A percentile compares a stretch with the other conserved stretches of the same genome.
Evolutionary conservation across 2,888 invertebrate species (phyloP).

Genomic region (Dromius quadrimaculatus): DNA sequence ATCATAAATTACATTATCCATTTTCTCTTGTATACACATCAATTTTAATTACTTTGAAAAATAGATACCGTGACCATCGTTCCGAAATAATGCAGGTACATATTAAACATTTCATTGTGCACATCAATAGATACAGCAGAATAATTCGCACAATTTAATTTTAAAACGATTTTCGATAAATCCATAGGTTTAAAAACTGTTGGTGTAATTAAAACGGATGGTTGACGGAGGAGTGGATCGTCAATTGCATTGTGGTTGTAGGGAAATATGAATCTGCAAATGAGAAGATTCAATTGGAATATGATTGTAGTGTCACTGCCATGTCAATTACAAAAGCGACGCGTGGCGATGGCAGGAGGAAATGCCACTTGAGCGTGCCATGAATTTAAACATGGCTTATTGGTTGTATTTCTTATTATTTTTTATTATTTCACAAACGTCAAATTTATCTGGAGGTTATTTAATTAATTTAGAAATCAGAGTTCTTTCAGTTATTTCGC

Average conservation of each 20-base stretch:
- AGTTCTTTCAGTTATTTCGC: too few relatives aligned
- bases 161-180: slow-evolving; percentile 18
- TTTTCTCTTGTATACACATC: too few relatives aligned
- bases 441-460: too few relatives aligned
- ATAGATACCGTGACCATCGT: too few relatives aligned
- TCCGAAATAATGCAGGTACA: too few relatives aligned
- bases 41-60: too few relatives aligned
- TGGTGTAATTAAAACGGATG: slow-evolving; percentile 32
- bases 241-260: slow-evolving; percentile 8
- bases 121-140: neutral
- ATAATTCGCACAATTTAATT: slow-evolving; percentile 25
- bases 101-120: too few relatives aligned
- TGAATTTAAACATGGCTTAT: too few relatives aligned
- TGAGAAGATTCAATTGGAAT: slow-evolving; percentile 42
- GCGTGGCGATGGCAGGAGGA: neutral
- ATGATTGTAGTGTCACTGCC: slow-evolving; percentile 45
- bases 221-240: neutral
- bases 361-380: slow-evolving; percentile 12
- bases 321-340: slow-evolving; percentile 42
- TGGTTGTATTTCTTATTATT: too few relatives aligned
- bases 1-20: too few relatives aligned
- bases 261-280: slow-evolving; percentile 38
- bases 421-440: too few relatives aligned
- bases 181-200: slow-evolving; percentile 30
- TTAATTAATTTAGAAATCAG: too few relatives aligned